Conservation (phyloP, 2,797 vertebrate species). For the Lepus oiostolus region DNA sequence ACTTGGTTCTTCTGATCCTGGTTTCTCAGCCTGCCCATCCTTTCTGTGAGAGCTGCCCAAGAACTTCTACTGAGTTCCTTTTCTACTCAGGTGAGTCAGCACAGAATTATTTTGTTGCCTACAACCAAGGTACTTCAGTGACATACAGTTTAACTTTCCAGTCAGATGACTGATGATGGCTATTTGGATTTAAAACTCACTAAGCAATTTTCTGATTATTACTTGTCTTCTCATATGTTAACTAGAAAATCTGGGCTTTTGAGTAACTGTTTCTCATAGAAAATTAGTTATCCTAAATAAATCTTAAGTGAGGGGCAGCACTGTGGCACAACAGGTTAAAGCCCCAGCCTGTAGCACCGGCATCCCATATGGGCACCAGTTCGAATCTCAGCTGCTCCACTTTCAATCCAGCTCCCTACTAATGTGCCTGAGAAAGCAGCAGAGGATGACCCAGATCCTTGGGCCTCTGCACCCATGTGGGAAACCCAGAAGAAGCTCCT, state of each 20-base stretch:
- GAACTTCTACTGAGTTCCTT: constrained; percentile 3
- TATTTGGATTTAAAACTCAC: neutral
- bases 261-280: neutral
- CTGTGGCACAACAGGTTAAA: no score
- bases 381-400: no score
- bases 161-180: neutral
- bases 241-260: neutral
- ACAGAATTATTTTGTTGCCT: constrained; percentile 13
- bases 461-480: no score
- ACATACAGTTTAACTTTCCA: neutral
- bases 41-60: constrained; percentile 21
- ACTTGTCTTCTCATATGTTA: neutral
- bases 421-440: no score
- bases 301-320: no score
- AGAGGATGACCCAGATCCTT: no score
- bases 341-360: no score
- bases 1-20: neutral
- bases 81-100: neutral
- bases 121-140: neutral
- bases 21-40: neutral
- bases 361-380: no score
- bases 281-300: neutral
- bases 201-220: constrained; percentile 4
- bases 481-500: no score
- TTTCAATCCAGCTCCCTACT: no score